Evolutionary conservation across 2,888 invertebrate species (phyloP), one percentile per base, ranked within the genome.

Genomic region (Coleophora flavipennella): DNA sequence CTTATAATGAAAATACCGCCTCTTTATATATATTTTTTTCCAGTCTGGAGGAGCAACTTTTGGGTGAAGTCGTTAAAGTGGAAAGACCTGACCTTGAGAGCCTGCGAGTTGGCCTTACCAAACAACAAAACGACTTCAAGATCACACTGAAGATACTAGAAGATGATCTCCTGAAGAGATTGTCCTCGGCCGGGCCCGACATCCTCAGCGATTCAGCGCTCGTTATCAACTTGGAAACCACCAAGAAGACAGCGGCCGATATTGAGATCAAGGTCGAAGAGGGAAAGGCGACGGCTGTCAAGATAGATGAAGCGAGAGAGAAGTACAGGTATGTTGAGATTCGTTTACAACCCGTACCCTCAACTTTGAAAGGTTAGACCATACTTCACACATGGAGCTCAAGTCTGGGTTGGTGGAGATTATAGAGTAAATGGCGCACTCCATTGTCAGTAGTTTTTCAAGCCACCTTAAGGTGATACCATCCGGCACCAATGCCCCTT

Each of bases 101-200:
- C 3, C 85, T 93, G 40, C 92, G 96, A 58, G 87, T 93, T 0
- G 90, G 92, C 35, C 83, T 97, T 8, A 97, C 96, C 0, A 93
- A 94, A 59, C 94, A 96, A 63, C 96, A 97, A 64, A 97, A 97
- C 59, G 93, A 94, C 62, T 97, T 96, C 66, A 97, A 97, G 78
- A 97, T 97, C 42, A 93, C 93, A 0, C 78, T 97, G 13, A 97
- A 97, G 67, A 87, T 87, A 35, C 86, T 97, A n/a, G 97, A 97
- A 84, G 97, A 97, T 61, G 94, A 95, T 64, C 81, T 97, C 11
- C 77, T 97, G 34, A 92, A 92, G 45, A 88, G 96, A 36, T 71
- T 97, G 45, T 94, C 96, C 0, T 92, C 95, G 3, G 97, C 97
- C 2, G 94, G 95, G 4, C 96, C 96, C 1, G 93, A 97, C 64